These are phyloP conservation scores for Neomorphus geoffroyi DNA, from an alignment of 2,797 vertebrate species.

Conservation along the genomic window DNA sequence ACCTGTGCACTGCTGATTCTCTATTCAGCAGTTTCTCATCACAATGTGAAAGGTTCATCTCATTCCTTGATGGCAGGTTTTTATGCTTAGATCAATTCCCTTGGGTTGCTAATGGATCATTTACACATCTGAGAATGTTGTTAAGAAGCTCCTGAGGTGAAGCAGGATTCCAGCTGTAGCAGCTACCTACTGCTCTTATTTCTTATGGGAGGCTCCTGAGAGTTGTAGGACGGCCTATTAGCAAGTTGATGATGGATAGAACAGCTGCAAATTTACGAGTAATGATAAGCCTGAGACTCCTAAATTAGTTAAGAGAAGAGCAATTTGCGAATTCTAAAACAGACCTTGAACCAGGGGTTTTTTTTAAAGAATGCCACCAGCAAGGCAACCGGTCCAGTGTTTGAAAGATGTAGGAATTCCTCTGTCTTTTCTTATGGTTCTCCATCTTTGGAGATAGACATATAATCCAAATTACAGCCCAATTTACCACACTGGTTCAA, in stretches of 20 bases:
- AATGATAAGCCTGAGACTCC: conserved; percentile 72
- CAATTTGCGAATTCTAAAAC: conserved; percentile 58
- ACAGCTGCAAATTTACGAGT: conserved; percentile 72
- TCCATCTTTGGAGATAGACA: conserved; percentile 10
- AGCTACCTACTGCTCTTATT: conserved; percentile 73
- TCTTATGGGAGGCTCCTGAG: conserved; percentile 68
- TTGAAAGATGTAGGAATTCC: conserved; percentile 50
- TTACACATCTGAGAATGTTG: conserved; percentile 78
- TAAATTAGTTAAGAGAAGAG: conserved; percentile 61
- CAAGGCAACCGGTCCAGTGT: conserved; percentile 48
- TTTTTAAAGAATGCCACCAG: conserved; percentile 53
- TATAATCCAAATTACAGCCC: conserved; percentile 9
- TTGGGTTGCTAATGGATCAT: conserved; percentile 72
- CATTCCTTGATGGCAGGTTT: conserved; percentile 64
- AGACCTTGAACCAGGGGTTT: conserved; percentile 59
- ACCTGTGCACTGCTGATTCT: neutral
- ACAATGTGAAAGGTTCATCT: conserved; percentile 42
- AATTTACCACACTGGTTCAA: neutral
- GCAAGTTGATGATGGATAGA: conserved; percentile 70
- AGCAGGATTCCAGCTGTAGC: conserved; percentile 73
- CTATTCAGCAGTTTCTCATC: conserved; percentile 28
- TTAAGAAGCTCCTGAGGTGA: conserved; percentile 73
- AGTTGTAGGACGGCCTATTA: conserved; percentile 75
- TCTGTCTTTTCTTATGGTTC: conserved; percentile 21
- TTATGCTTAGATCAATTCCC: conserved; percentile 66